These are phyloP conservation scores for Microtus oregoni DNA, from an alignment of 2,113 vertebrate species.

Conservation along the genomic window DNA sequence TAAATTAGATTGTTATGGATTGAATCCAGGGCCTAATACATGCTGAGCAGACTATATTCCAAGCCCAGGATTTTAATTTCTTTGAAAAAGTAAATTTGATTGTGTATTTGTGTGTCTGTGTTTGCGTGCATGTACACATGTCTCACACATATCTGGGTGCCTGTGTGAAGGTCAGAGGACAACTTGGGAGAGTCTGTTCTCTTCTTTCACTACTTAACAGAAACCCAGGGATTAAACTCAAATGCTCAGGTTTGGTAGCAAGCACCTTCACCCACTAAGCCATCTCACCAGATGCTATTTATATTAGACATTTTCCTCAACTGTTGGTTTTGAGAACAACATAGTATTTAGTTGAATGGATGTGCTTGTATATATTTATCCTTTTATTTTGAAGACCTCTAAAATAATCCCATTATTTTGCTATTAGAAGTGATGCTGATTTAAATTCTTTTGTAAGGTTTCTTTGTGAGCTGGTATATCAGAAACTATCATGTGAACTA, in stretches of 20 bases:
- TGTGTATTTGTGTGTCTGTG: background rate
- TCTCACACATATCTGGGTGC: too few relatives aligned
- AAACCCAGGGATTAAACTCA: background rate
- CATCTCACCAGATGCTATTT: background rate
- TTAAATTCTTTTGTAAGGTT: conserved; percentile 27
- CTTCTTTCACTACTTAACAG: background rate
- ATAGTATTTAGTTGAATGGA: conserved; percentile 27
- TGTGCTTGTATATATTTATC: conserved; percentile 50
- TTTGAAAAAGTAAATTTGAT: background rate
- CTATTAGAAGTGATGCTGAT: background rate
- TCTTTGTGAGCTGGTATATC: conserved; percentile 37
- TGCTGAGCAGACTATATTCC: background rate
- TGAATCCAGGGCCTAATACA: background rate
- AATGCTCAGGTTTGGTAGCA: background rate
- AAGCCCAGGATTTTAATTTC: background rate
- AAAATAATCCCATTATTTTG: conserved; percentile 50
- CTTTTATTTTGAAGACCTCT: conserved; percentile 46
- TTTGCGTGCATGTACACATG: background rate
- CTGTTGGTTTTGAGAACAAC: background rate
- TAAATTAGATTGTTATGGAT: background rate
- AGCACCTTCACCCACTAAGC: background rate
- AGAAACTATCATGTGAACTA: conserved; percentile 41
- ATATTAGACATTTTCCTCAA: conserved; percentile 8
- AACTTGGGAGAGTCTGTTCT: background rate
- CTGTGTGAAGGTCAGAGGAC: background rate